Conservation (phyloP, 2,888 invertebrate species). For the Torymus aiolomorphi region DNA sequence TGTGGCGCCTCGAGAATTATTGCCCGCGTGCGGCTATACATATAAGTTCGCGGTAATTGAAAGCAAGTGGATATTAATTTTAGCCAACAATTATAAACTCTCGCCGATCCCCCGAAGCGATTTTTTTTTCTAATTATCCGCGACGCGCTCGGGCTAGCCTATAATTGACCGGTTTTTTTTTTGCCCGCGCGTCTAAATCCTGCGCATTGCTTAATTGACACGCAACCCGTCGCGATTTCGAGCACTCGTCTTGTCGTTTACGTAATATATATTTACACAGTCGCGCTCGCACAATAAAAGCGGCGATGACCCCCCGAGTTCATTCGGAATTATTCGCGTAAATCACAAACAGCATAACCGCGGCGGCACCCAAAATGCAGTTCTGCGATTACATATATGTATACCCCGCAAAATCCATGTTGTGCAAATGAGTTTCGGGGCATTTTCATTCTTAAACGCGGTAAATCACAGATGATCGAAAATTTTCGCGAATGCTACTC, state of each 20-base stretch:
- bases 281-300: too few relatives aligned
- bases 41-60: conserved; percentile 18
- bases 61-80: conserved; percentile 35
- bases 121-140: conserved; percentile 31
- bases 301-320: too few relatives aligned
- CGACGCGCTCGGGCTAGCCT: neutral
- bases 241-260: too few relatives aligned
- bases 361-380: too few relatives aligned
- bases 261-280: too few relatives aligned
- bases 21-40: neutral
- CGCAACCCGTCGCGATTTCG: too few relatives aligned
- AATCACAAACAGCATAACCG: too few relatives aligned
- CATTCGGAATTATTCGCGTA: too few relatives aligned
- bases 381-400: too few relatives aligned
- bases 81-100: conserved; percentile 24
- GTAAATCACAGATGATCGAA: conserved; percentile 36
- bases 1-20: conserved; percentile 14
- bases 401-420: too few relatives aligned
- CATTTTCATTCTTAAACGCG: neutral
- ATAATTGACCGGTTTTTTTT: conserved; percentile 32
- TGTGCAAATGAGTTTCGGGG: too few relatives aligned
- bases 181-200: neutral
- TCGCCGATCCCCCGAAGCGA: conserved; percentile 3
- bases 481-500: conserved; percentile 23
- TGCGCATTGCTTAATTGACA: conserved; percentile 40